Conservation (phyloP, 2,888 invertebrate species). For the Eledona agricola region DNA sequence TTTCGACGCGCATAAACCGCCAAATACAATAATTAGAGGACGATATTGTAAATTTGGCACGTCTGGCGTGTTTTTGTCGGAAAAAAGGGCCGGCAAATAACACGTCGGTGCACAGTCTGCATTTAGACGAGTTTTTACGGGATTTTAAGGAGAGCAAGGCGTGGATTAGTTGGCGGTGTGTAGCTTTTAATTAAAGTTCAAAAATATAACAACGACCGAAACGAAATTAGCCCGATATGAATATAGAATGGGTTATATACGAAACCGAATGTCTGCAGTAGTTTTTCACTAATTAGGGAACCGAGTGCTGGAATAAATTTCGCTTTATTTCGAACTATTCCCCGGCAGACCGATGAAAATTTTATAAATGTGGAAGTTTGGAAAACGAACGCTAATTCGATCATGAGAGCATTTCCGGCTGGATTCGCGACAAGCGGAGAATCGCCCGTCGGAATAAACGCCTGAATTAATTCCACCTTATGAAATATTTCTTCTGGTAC, state of each 20-base stretch:
- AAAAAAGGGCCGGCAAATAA: slow-evolving; percentile 41
- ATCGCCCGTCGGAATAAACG: too few relatives aligned
- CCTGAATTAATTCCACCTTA: too few relatives aligned
- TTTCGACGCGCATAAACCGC: slow-evolving; percentile 20
- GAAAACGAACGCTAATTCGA: too few relatives aligned
- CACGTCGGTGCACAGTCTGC: slow-evolving; percentile 49
- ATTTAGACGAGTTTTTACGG: slow-evolving; percentile 52
- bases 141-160: slow-evolving; percentile 48
- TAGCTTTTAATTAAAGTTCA: slow-evolving; percentile 59
- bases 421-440: slow-evolving; percentile 12
- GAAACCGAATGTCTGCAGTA: slow-evolving; percentile 43
- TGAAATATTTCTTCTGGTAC: too few relatives aligned
- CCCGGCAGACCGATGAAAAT: slow-evolving; percentile 37
- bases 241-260: slow-evolving; percentile 43
- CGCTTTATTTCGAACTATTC: slow-evolving; percentile 20
- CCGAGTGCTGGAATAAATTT: slow-evolving; percentile 38
- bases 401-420: too few relatives aligned
- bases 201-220: slow-evolving; percentile 54
- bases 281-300: slow-evolving; percentile 42
- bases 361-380: slow-evolving; percentile 37
- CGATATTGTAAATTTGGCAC: slow-evolving; percentile 25
- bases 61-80: slow-evolving; percentile 26
- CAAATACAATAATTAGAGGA: slow-evolving; percentile 22
- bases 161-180: slow-evolving; percentile 55
- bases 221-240: slow-evolving; percentile 52